Evolutionary conservation across 1,140 invertebrate genomes (phyloP), one percentile per base, ranked within the genome.

Genomic region (Temnothorax nylanderi): DNA sequence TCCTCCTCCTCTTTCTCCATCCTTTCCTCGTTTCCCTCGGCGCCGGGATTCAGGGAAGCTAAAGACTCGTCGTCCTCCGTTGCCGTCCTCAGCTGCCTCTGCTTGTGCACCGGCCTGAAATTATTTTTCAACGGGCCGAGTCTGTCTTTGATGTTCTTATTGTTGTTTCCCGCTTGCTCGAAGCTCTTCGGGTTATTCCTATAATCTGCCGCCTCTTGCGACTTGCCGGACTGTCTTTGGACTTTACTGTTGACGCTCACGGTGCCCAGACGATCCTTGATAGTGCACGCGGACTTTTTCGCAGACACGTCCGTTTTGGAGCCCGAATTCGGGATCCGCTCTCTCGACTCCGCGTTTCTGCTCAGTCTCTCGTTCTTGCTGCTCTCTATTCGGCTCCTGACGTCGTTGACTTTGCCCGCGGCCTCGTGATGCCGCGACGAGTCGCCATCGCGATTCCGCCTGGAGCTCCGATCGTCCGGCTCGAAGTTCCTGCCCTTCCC

Each of bases 71-170:
- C 96, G 18, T 95, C 95, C 11, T 89, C 85, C 85, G 51, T 64
- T 88, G 21, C 37, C 76, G 26, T 26, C 26, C 76, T 85, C 16
- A 74, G 89, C 26, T 84, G 86, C 21, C 64, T 85, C 13, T 56
- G 18, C 87, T 69, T 90, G 47, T 11, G 92, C 88, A 58, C 89
- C 41, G 87, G 92, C 88, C 56, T 93, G 90, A 91, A 96, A 90
- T 94, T 92, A 51, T 93, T 95, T 69, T 93, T 94, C 69, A 96
- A 91, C 41, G 95, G 95, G 86, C 94, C 95, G 44, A 95, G 80
- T 93, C 96, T 82, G 89, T 95, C 89, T 92, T 95, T 94, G 86
- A 95, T 67, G 93, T 96, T 95, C 92, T 96, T 93, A 34, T 37
- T 47, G 92, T 93, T 94, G 91, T 93, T 91, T 90, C 90, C 87